Evolutionary conservation across 2,113 vertebrate genomes (phyloP), one percentile per base, ranked within the genome.

Genomic region (Actenoides hombroni): DNA sequence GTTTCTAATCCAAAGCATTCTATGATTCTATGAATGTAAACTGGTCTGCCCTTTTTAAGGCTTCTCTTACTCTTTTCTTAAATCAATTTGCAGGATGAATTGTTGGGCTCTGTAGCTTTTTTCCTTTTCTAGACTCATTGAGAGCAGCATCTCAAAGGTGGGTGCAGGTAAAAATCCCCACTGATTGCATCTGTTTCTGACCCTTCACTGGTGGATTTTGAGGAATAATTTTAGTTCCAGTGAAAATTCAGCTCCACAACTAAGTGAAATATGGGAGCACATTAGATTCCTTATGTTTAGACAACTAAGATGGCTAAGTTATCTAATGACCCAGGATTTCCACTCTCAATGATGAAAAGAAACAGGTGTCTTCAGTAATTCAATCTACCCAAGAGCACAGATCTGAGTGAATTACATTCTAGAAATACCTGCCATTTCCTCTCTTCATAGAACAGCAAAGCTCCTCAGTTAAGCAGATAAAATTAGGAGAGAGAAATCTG

Each of bases 351-450:
- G 40, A 88, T 59, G 23, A 78, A 83, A 90, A 92, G 35, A 76
- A 91, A 92, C 35, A 67, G 26, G 3, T 67, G 20, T 28, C 77
- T 82, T 44, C 11, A 42, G 69, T 78, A 91, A 92, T 37, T 74
- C 25, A 67, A 1, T 59, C 46, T 67, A 59, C 49, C 49, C 85
- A 25, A 83, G 73, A 88, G 80, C 28, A 77, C 4, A 81, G 39
- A 85, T 87, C 33, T 86, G 54, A 88, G 48, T 33, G 49, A 95
- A 90, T 44, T 83, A 42, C 40, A 20, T 88, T 89, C 53, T 84
- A 56, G 65, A 95, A 95, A 78, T 74, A 74, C 25, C 42, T 89
- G 13, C 86, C 64, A 78, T 94, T 89, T 92, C 44, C 40, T 87
- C 14, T 71, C 46, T 86, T 74, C 28, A 65, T 13, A 82, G 74